A percentile compares a stretch with the other conserved stretches of the same genome.
Evolutionary conservation across 2,888 invertebrate species (phyloP).

Genomic region (Leptinotarsa peninsularis): DNA sequence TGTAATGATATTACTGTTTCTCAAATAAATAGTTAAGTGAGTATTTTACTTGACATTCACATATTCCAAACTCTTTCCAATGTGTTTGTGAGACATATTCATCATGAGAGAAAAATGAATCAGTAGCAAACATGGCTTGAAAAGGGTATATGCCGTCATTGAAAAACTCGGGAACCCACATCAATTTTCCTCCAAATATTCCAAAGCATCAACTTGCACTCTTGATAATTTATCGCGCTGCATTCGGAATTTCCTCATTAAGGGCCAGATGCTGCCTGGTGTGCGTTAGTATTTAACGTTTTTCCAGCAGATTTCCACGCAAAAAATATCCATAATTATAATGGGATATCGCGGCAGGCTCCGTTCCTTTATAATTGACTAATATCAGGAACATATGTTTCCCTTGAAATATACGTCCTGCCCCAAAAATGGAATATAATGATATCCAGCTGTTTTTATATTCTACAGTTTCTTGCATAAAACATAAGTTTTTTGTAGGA

Average conservation of each 20-base stretch:
- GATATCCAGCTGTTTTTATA: constrained; percentile 13
- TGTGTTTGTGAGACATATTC: too few relatives aligned
- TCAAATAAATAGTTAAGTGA: too few relatives aligned
- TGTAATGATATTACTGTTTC: too few relatives aligned
- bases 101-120: too few relatives aligned
- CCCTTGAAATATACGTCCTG: not conserved
- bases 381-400: constrained; percentile 14
- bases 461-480: constrained; percentile 16
- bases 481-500: constrained; percentile 8
- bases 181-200: not conserved
- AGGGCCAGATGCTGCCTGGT: constrained; percentile 29
- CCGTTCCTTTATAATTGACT: constrained; percentile 4
- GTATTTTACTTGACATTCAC: too few relatives aligned
- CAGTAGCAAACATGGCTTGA: too few relatives aligned
- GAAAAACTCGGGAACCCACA: not conserved
- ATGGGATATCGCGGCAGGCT: constrained; percentile 13
- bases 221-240: constrained; percentile 13
- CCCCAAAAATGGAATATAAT: constrained; percentile 1
- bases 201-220: constrained; percentile 2
- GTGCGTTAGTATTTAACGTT: constrained; percentile 30
- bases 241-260: constrained; percentile 26
- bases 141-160: too few relatives aligned
- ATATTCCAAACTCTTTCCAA: too few relatives aligned
- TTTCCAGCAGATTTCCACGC: constrained; percentile 17
- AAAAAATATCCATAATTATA: constrained; percentile 31